phyloP scores from a whole-genome alignment of 2,888 invertebrate species.

The Clunio marinus region DNA sequence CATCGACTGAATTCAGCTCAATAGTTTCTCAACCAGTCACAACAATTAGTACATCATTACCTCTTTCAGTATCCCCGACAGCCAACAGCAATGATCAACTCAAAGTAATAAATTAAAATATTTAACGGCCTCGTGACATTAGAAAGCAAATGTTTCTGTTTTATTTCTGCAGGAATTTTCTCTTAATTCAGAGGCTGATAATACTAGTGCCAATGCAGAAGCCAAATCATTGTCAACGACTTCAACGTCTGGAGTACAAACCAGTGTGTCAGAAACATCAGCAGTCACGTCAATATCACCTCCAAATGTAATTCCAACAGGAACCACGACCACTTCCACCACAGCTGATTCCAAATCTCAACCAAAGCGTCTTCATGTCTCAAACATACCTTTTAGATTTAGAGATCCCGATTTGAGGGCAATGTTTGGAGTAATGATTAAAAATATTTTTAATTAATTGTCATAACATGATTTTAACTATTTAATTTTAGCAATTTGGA shows the following conservation, averaged over 20 bases:
- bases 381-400: slow-evolving; percentile 99
- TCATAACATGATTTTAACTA: not conserved
- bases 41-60: slow-evolving; percentile 31
- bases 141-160: not conserved
- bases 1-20: slow-evolving; percentile 25
- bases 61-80: slow-evolving; percentile 34
- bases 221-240: slow-evolving; percentile 42
- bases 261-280: slow-evolving; percentile 42
- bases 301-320: slow-evolving; percentile 46
- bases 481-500: slow-evolving; percentile 85
- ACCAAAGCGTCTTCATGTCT: slow-evolving; percentile 96
- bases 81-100: slow-evolving; percentile 34
- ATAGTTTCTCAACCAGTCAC: slow-evolving; percentile 19
- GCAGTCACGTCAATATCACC: slow-evolving; percentile 45
- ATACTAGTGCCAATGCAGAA: slow-evolving; percentile 42
- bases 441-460: no score
- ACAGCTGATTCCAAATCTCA: slow-evolving; percentile 62
- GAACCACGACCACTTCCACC: slow-evolving; percentile 42
- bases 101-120: slow-evolving; percentile 13
- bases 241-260: slow-evolving; percentile 40
- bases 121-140: not conserved
- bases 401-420: slow-evolving; percentile 97
- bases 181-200: slow-evolving; percentile 40
- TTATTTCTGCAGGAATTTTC: slow-evolving; percentile 6
- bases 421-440: slow-evolving; percentile 83